Evolutionary conservation across 2,888 invertebrate genomes (phyloP), one percentile per base, ranked within the genome.

Genomic region (Lutraria lutraria): DNA sequence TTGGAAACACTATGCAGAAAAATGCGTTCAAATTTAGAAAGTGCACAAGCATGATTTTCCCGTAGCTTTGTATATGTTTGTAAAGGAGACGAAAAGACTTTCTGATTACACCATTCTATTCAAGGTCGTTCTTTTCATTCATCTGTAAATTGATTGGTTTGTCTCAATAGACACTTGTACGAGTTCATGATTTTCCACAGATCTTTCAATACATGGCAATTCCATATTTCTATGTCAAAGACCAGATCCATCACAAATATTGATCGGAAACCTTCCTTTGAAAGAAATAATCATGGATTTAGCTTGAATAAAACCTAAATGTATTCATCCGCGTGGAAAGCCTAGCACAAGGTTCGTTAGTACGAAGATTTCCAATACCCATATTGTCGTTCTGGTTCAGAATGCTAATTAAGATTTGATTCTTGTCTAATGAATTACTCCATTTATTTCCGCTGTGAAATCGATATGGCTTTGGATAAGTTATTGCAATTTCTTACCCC

Each of bases 171-270:
- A 68, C 63, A 68, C 43, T 43, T 4, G 43, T 43, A 43, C 43
- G 43, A 68, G 63, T n/a, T 25, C 25, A 68, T 68, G 63, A 68
- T n/a, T 68, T 68, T 68, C 63, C 25, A 68, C 63, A 25, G 63
- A 68, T 68, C 63, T 68, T 68, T 68, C 63, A 68, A 68, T n/a
- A n/a, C 63, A 68, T 25, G n/a, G 10, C 8, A 25, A 25, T 68
- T 68, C 63, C 25, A 68, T 68, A 68, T 68, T 68, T 25, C 63
- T 68, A 68, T 68, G 63, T 68, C 63, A 68, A 68, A 68, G 25
- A 25, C 63, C 63, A 68, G 63, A 68, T 68, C 25, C 63, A 68
- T 68, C 63, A 76, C 76, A 76, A 76, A 19, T 76, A 76, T 76
- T 34, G 76, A 76, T 76, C 31, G 25, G 25, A 25, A 13, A 25